Evolutionary conservation across 1,140 invertebrate genomes (phyloP), one percentile per base, ranked within the genome.

Genomic region (Rhizoglyphus robini): DNA sequence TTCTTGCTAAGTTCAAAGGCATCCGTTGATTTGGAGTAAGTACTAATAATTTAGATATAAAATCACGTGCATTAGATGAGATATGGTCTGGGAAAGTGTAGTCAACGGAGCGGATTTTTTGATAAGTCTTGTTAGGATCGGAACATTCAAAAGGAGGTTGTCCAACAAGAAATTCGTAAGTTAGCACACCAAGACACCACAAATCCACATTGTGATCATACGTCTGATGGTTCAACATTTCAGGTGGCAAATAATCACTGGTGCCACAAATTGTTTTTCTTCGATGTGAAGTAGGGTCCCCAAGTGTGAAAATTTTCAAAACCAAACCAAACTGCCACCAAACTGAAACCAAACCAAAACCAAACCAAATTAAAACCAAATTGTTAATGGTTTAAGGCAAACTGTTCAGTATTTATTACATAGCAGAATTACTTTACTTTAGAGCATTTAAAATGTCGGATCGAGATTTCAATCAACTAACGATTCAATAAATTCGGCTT

Each of bases 101-200:
- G 65, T 86, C 81, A 5, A 90, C 74, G 31, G 78, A 79, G 30
- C 79, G 79, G 68, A 97, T 98, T 72, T 84, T 85, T 2, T 78
- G 74, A 74, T 95, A 95, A 1, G 94, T 97, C 65, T 88, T 83
- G 3, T 69, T 54, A 61, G 84, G 78, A 1, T 79, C 80, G 32
- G 84, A 81, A 62, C 85, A 86, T 71, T 96, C 88, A 74, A 99
- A 99, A 27, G 95, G 94, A n/a, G 94, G 90, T 63, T 81, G 82
- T 0, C 94, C 94, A 3, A 88, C 87, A 0, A 97, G 79, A 76
- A 98, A 94, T 78, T 98, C 95, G 73, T 94, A 99, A 69, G 88
- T 87, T 0, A 97, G 79, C 38, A 97, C 85, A 27, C 95, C 95
- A 47, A 97, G 78, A 75, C 88, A 91, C 90, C 90, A 94, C 61